Conservation (phyloP, 2,113 vertebrate species). For the Pipa parva region DNA sequence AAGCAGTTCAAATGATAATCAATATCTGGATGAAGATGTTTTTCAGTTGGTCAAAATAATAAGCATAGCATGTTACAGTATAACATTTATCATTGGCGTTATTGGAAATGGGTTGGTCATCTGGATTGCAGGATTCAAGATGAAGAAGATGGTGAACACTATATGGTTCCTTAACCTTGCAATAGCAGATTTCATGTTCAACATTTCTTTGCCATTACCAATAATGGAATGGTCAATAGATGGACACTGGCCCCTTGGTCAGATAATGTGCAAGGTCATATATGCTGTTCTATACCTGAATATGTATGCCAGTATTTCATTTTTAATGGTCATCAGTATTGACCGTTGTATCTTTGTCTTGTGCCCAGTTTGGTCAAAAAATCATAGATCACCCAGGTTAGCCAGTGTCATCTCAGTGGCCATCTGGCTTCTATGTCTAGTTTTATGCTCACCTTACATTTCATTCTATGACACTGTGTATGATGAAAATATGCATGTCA, state of each 20-base stretch:
- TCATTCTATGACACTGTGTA: slow-evolving; percentile 55
- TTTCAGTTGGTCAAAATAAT: too few relatives aligned
- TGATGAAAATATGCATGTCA: slow-evolving; percentile 34
- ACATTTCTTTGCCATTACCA: neutral
- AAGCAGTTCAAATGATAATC: too few relatives aligned
- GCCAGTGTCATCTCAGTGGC: slow-evolving; percentile 60
- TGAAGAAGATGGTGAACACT: neutral
- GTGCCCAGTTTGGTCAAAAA: slow-evolving; percentile 56
- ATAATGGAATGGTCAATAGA: neutral
- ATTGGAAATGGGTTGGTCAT: slow-evolving; percentile 7
- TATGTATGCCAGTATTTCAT: slow-evolving; percentile 11
- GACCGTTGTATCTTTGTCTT: neutral
- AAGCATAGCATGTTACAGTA: too few relatives aligned
- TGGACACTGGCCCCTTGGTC: neutral
- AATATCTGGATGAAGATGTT: too few relatives aligned
- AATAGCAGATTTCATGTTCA: neutral
- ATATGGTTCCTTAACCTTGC: slow-evolving; percentile 18
- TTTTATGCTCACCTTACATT: slow-evolving; percentile 63
- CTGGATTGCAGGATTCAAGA: neutral
- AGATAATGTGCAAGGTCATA: neutral
- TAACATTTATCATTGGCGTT: neutral
- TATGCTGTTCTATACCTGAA: neutral
- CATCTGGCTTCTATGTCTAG: slow-evolving; percentile 69
- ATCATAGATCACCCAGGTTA: slow-evolving; percentile 63
- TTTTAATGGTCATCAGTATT: slow-evolving; percentile 1